These are phyloP conservation scores for Tiliacea citrago DNA, from an alignment of 2,888 invertebrate species.

Conservation along the genomic window DNA sequence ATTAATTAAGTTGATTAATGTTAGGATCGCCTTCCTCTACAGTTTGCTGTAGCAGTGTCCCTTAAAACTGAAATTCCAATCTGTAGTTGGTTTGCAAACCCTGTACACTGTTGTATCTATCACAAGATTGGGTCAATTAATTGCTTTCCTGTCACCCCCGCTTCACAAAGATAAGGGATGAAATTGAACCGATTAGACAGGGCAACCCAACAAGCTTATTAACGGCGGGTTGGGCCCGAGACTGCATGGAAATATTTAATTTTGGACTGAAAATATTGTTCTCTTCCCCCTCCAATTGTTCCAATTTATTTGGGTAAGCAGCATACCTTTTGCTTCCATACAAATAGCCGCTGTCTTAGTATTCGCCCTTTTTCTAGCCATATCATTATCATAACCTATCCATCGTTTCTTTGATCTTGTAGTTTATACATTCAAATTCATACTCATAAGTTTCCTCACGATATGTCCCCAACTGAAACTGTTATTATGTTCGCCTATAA, in stretches of 20 bases:
- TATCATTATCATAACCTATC: background rate
- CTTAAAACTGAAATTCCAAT: slow-evolving; percentile 22
- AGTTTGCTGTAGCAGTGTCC: background rate
- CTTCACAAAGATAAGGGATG: slow-evolving; percentile 38
- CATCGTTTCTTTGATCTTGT: background rate
- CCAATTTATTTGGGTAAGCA: background rate
- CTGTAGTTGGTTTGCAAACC: slow-evolving; percentile 29
- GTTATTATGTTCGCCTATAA: no score
- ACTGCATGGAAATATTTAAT: background rate
- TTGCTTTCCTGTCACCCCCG: slow-evolving; percentile 51
- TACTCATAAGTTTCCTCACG: background rate
- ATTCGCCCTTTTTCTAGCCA: background rate
- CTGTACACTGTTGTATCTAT: slow-evolving; percentile 27
- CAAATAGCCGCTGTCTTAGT: background rate
- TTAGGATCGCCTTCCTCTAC: background rate
- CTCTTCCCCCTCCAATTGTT: background rate
- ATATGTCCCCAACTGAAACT: background rate
- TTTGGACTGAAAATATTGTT: background rate
- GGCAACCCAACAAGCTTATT: slow-evolving; percentile 30
- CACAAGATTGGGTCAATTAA: slow-evolving; percentile 54
- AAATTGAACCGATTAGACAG: slow-evolving; percentile 32
- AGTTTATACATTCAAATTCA: no score
- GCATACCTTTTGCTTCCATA: background rate
- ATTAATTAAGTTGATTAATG: background rate
- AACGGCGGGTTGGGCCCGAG: background rate